Percentiles rank a stretch among this genome's conserved stretches.
phyloP scores from a whole-genome alignment of 1,140 invertebrate genomes.

The Papilio xuthus region DNA sequence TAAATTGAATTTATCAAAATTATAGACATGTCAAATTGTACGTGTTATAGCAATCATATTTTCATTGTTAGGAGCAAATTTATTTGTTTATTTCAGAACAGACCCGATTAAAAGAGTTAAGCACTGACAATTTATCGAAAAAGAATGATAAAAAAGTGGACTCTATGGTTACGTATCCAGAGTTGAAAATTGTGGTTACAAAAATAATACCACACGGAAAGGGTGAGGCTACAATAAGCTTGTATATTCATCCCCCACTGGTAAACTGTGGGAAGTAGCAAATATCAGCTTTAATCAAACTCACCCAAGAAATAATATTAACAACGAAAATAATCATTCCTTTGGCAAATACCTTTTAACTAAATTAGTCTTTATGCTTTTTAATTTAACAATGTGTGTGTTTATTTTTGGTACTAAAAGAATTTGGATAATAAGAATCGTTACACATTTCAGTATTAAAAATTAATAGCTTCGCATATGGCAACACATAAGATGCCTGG shows the following conservation, averaged over 20 bases:
- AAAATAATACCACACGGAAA: slow-evolving; percentile 72
- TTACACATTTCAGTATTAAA: too few species aligned
- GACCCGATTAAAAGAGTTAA: slow-evolving; percentile 56
- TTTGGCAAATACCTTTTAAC: slow-evolving; percentile 16
- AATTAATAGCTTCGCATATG: neutral
- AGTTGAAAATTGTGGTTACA: slow-evolving; percentile 78
- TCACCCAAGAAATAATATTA: slow-evolving; percentile 6
- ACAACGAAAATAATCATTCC: neutral
- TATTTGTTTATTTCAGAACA: slow-evolving; percentile 62
- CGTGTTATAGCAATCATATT: neutral
- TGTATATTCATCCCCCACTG: slow-evolving; percentile 26
- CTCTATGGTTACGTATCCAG: slow-evolving; percentile 60
- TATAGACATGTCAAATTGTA: neutral
- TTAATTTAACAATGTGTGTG: neutral
- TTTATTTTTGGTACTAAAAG: too few species aligned
- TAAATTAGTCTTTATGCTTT: neutral
- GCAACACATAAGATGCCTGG: neutral
- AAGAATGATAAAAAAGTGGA: slow-evolving; percentile 52
- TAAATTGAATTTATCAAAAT: neutral
- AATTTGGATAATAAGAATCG: too few species aligned
- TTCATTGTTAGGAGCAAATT: slow-evolving; percentile 35
- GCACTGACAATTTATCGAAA: slow-evolving; percentile 57
- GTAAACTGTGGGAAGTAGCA: slow-evolving; percentile 6
- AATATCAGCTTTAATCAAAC: slow-evolving; percentile 12
- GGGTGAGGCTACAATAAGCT: slow-evolving; percentile 56